Evolutionary conservation across 2,888 invertebrate species (phyloP), one percentile per base, ranked within the genome.

Genomic region (Ctena decussata): DNA sequence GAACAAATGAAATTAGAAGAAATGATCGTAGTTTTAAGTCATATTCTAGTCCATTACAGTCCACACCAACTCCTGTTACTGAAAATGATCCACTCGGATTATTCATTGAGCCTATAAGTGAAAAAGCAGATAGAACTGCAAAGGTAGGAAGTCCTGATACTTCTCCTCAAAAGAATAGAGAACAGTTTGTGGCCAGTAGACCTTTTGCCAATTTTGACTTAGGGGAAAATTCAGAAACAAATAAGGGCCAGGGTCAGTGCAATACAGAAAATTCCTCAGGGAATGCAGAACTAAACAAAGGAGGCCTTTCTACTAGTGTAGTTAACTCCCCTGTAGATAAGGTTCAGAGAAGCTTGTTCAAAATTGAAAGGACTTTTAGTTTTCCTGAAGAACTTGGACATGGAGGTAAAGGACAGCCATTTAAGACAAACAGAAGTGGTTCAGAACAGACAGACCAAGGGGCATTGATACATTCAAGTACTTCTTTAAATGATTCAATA

Each of bases 11-110:
- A 18, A 72, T 72, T 41, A 44, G 27, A 30, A 46, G 30, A 27
- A 35, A 30, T 41, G 8, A 11, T 41, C 0, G 65, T 53, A 37
- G 69, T 32, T 41, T 41, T 32, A 30, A 76, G 72, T 76, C 73
- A 53, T 84, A 84, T 46, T 86, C 86, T 89, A 89, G 89, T 89
- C 89, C 86, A 30, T 80, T 80, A 85, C 87, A 89, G 88, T 90
- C 90, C 78, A 74, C 94, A 37, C 97, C 98, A 80, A 98, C 98
- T 1, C 98, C 98, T 0, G 98, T 99, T 0, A 98, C 98, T 0
- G 97, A 98, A 94, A 98, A 98, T 96, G 99, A 99, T 96, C 99
- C 99, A 0, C 96, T 99, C 32, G 99, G 98, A 8, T 98, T 98
- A 5, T 96, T 98, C 84, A 82, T 84, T 35, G 86, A 83, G 27